Evolutionary conservation across 2,797 vertebrate species (phyloP).

Genomic region (Thaleichthys pacificus): DNA sequence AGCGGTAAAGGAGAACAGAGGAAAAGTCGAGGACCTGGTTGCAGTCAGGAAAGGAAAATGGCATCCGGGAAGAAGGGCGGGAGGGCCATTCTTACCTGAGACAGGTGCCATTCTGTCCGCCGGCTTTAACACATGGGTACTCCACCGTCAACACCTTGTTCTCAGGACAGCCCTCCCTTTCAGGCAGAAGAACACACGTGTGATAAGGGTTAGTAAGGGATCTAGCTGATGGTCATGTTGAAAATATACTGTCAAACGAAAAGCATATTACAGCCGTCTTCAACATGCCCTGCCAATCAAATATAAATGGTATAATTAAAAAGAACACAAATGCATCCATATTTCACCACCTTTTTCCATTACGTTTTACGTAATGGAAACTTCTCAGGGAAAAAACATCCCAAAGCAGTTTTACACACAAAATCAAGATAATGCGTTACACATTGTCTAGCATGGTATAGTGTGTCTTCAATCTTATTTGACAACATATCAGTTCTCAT

Average conservation of each 20-base stretch:
- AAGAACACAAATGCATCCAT: background rate
- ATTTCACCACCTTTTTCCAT: background rate
- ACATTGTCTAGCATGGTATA: background rate
- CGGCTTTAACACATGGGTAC: conserved; percentile 71
- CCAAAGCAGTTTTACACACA: background rate
- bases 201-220: background rate
- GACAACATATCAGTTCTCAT: conserved; percentile 6
- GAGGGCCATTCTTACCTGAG: conserved; percentile 68
- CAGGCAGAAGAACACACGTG: background rate
- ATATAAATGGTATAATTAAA: background rate
- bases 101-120: conserved; percentile 73
- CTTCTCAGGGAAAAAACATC: background rate
- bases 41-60: conserved; percentile 21
- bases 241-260: background rate
- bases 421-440: background rate
- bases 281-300: no score
- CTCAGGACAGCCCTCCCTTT: conserved; percentile 74
- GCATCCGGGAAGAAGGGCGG: background rate
- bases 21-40: no score
- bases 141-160: conserved; percentile 77
- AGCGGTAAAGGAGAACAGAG: background rate
- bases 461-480: background rate
- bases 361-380: background rate
- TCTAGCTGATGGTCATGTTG: background rate
- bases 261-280: no score